phyloP scores from a whole-genome alignment of 2,113 vertebrate genomes.

The Apus apus region DNA sequence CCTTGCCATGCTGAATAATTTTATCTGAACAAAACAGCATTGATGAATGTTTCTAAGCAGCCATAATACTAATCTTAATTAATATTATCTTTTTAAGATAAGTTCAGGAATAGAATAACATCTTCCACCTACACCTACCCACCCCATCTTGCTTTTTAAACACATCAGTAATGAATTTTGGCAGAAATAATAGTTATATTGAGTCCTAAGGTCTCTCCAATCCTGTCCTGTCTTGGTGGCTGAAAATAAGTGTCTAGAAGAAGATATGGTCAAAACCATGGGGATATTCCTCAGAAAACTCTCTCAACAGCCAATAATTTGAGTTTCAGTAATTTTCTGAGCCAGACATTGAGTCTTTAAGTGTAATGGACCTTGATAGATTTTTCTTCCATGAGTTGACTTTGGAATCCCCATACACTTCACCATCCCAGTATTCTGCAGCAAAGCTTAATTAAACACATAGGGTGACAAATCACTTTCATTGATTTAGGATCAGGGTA shows the following conservation, averaged over 20 bases:
- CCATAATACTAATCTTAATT: background rate
- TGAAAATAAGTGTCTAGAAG: background rate
- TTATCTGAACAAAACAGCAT: background rate
- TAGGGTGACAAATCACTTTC: background rate
- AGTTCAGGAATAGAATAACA: background rate
- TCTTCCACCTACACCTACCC: too few species aligned
- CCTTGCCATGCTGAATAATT: background rate
- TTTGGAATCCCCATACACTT: background rate
- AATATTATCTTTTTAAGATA: background rate
- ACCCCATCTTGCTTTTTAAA: background rate
- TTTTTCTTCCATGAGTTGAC: background rate
- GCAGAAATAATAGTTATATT: background rate
- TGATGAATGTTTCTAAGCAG: background rate
- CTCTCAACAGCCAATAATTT: background rate
- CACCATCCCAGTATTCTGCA: background rate
- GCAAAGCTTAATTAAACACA: background rate
- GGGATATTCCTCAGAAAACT: background rate
- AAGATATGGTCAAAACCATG: background rate
- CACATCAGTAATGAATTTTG: background rate
- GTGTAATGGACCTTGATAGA: background rate
- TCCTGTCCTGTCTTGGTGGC: background rate
- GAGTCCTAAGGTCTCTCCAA: background rate
- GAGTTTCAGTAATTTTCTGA: background rate
- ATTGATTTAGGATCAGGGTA: background rate
- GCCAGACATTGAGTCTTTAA: background rate